Conservation (phyloP, 2,888 invertebrate species). For the Gnatocerus cornutus region DNA sequence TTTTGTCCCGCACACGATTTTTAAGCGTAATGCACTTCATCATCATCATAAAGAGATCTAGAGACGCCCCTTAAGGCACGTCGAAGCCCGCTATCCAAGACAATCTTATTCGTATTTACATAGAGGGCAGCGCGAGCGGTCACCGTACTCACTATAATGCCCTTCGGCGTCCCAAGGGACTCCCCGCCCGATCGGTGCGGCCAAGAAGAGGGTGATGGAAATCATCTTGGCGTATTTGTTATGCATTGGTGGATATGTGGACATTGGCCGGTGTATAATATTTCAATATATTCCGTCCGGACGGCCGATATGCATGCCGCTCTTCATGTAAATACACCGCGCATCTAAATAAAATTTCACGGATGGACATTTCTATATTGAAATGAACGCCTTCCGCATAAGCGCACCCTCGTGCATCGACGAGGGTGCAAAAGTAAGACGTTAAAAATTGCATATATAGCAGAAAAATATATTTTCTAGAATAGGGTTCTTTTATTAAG, state of each 20-base stretch:
- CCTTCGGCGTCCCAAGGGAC: conserved; percentile 60
- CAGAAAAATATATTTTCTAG: too few species aligned
- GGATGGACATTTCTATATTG: conserved; percentile 62
- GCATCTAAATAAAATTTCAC: conserved; percentile 66
- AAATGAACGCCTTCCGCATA: conserved; percentile 56
- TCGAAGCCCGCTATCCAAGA: conserved; percentile 53
- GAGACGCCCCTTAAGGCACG: conserved; percentile 44
- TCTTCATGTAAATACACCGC: conserved; percentile 55
- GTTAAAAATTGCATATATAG: too few species aligned
- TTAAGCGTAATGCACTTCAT: conserved; percentile 59
- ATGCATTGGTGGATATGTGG: conserved; percentile 70
- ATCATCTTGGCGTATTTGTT: conserved; percentile 70
- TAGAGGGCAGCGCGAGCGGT: conserved; percentile 60
- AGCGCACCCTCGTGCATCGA: not conserved
- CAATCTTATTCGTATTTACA: conserved; percentile 65
- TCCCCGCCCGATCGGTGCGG: conserved; percentile 61
- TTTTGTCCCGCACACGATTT: conserved; percentile 53
- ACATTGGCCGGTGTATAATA: conserved; percentile 70
- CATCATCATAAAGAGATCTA: conserved; percentile 64
- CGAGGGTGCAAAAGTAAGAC: too few species aligned
- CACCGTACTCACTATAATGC: conserved; percentile 59
- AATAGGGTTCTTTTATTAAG: too few species aligned
- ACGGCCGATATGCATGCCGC: conserved; percentile 54
- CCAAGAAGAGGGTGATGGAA: conserved; percentile 67
- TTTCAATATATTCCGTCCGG: conserved; percentile 68